Evolutionary conservation across 1,140 invertebrate genomes (phyloP).

Genomic region (Zaprionus nigranus): DNA sequence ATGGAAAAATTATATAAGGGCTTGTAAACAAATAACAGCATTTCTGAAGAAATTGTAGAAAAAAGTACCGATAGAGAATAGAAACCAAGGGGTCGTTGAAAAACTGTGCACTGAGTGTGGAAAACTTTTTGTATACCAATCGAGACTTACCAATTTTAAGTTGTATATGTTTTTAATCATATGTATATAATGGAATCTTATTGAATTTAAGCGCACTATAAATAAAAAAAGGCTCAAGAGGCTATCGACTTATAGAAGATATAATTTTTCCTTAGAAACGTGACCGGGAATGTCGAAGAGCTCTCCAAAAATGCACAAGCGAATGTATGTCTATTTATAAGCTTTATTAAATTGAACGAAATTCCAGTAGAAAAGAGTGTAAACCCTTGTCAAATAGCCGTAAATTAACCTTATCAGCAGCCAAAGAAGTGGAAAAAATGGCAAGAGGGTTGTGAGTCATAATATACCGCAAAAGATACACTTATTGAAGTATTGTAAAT

Average conservation of each 20-base stretch:
- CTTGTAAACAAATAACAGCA: neutral
- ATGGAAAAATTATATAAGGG: neutral
- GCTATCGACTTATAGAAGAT: too few relatives aligned
- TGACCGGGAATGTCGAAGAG: neutral
- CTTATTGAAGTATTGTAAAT: conserved; percentile 6
- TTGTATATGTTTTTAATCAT: neutral
- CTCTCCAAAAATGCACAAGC: neutral
- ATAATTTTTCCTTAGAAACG: neutral
- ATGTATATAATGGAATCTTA: too few relatives aligned
- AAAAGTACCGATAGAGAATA: neutral
- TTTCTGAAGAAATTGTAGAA: neutral
- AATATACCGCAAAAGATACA: conserved; percentile 6
- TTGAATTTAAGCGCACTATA: too few relatives aligned
- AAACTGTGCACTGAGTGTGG: neutral
- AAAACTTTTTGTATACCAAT: neutral
- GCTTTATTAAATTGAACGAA: conserved; percentile 8
- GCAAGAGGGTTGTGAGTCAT: conserved; percentile 14
- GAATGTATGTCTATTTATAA: conserved; percentile 1
- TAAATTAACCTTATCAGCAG: conserved; percentile 26
- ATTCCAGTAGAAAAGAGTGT: conserved; percentile 10
- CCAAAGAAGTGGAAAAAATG: neutral
- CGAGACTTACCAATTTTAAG: neutral
- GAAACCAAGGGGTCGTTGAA: neutral
- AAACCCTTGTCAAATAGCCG: conserved; percentile 13
- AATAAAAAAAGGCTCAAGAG: too few relatives aligned